Percentiles rank a stretch among this genome's conserved stretches.
Evolutionary conservation across 1,140 invertebrate species (phyloP).

Genomic region (Pentalonia nigronervosa): DNA sequence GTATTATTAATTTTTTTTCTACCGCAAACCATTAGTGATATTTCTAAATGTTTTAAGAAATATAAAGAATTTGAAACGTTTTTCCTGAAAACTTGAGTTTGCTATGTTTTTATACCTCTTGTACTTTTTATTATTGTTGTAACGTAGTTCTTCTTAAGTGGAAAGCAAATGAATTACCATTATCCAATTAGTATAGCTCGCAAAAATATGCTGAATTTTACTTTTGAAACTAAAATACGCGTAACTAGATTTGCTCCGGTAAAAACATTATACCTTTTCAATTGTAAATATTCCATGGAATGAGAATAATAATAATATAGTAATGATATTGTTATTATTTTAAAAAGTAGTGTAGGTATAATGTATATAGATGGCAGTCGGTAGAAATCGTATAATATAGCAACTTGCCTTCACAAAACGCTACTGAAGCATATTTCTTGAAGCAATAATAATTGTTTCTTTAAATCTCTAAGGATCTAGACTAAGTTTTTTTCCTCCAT

Average conservation of each 20-base stretch:
- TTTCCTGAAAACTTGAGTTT: background rate
- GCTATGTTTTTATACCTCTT: background rate
- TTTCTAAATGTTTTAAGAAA: background rate
- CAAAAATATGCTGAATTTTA: constrained; percentile 38
- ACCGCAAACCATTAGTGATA: background rate
- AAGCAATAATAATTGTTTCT: constrained; percentile 1
- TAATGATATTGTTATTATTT: constrained; percentile 14
- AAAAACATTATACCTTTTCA: constrained; percentile 46
- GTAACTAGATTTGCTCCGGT: constrained; percentile 27
- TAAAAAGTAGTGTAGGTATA: background rate
- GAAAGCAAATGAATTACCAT: constrained; percentile 39
- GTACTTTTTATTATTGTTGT: constrained; percentile 25
- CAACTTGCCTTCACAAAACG: background rate
- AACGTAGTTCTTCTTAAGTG: constrained; percentile 13
- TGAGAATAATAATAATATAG: background rate
- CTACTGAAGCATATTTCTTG: background rate
- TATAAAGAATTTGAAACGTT: background rate
- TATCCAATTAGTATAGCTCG: constrained; percentile 35
- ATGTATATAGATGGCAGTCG: background rate
- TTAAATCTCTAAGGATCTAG: background rate
- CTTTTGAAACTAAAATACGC: constrained; percentile 47
- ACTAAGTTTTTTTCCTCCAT: background rate
- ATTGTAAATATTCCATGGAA: background rate
- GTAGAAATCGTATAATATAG: background rate
- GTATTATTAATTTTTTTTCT: background rate